Percentiles rank a stretch among this genome's conserved stretches.
phyloP scores from a whole-genome alignment of 2,888 invertebrate species.

The Agriotes lineatus region DNA sequence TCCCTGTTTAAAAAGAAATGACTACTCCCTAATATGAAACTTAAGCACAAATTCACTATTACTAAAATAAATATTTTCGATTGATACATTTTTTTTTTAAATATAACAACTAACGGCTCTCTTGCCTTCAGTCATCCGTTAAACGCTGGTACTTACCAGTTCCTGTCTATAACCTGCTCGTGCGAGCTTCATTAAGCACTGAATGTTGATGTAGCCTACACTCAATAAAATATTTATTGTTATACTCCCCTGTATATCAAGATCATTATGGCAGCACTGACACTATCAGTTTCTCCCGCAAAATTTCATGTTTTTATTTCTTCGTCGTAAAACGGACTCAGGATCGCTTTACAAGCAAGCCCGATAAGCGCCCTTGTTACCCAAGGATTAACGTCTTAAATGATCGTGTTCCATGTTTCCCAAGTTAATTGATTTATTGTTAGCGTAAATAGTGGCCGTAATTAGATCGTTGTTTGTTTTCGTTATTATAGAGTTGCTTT shows the following conservation, averaged over 20 bases:
- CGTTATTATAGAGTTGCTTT: slow-evolving; percentile 18
- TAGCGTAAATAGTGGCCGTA: slow-evolving; percentile 33
- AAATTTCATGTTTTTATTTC: not conserved
- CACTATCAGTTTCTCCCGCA: not conserved
- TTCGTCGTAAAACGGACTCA: not conserved
- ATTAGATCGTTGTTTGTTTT: slow-evolving; percentile 40
- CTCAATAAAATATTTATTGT: slow-evolving; percentile 35
- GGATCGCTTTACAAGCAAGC: not conserved
- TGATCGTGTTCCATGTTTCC: slow-evolving; percentile 23
- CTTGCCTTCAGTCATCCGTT: too few relatives aligned
- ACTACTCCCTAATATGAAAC: too few relatives aligned
- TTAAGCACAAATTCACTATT: too few relatives aligned
- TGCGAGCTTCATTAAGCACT: slow-evolving; percentile 37
- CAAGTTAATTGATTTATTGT: slow-evolving; percentile 40
- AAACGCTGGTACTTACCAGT: too few relatives aligned
- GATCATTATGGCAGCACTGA: slow-evolving; percentile 8
- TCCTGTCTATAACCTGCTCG: slow-evolving; percentile 33
- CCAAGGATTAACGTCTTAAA: slow-evolving; percentile 29
- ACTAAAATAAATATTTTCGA: too few relatives aligned
- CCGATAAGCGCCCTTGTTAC: slow-evolving; percentile 8
- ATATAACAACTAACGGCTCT: too few relatives aligned
- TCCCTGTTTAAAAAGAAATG: too few relatives aligned
- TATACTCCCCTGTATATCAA: slow-evolving; percentile 35
- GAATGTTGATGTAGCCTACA: slow-evolving; percentile 31
- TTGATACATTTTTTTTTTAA: too few relatives aligned